phyloP scores from a whole-genome alignment of 2,113 vertebrate species.

The Vimba vimba region DNA sequence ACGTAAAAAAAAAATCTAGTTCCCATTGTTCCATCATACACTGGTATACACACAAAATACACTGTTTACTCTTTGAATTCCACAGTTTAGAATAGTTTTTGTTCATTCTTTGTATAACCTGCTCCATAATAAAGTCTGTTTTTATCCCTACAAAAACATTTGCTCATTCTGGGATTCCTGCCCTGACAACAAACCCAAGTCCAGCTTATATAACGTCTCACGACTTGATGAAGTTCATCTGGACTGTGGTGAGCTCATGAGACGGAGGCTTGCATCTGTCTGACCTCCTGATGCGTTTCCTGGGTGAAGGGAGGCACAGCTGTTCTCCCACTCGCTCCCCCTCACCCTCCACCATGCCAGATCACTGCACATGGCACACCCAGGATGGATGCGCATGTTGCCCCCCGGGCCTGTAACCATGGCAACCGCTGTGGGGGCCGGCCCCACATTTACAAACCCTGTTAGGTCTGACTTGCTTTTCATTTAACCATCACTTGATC shows the following conservation, averaged over 20 bases:
- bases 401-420: constrained; percentile 63
- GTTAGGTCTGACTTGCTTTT: not conserved
- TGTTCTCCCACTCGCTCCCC: constrained; percentile 51
- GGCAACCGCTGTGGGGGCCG: constrained; percentile 57
- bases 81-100: not conserved
- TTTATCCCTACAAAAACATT: constrained; percentile 14
- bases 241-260: not conserved
- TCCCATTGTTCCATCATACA: not conserved
- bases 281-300: constrained; percentile 64
- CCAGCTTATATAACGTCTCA: constrained; percentile 22
- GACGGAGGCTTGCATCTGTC: constrained; percentile 2
- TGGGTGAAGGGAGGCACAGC: constrained; percentile 58
- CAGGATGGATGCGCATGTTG: constrained; percentile 62
- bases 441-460: constrained; percentile 1
- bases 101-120: constrained; percentile 19
- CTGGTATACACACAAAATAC: not conserved
- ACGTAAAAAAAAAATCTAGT: not conserved
- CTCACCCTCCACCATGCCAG: constrained; percentile 24
- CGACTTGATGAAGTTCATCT: constrained; percentile 1
- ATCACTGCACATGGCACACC: constrained; percentile 62
- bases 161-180: constrained; percentile 24
- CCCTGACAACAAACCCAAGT: constrained; percentile 11
- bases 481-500: not conserved
- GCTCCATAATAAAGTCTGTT: constrained; percentile 4
- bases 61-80: not conserved